These are phyloP conservation scores for Passer montanus DNA, from an alignment of 2,113 vertebrate genomes.

Conservation along the genomic window DNA sequence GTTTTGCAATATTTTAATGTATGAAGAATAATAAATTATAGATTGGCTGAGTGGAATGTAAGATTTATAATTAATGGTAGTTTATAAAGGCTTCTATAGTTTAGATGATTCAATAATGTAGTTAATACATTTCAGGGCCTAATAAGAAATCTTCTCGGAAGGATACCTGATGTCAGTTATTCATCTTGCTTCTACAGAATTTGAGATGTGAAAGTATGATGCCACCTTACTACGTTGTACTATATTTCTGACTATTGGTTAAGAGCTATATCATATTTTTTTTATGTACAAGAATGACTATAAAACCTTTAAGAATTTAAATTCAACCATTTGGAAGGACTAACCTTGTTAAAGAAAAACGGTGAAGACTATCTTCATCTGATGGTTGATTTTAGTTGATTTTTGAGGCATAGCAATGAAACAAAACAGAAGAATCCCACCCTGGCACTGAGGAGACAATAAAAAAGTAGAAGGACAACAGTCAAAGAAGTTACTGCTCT, in stretches of 20 bases:
- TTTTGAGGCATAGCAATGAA: background rate
- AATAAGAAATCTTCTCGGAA: background rate
- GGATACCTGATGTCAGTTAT: background rate
- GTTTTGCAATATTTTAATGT: background rate
- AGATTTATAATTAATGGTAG: background rate
- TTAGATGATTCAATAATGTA: background rate
- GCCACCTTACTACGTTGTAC: background rate
- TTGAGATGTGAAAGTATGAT: background rate
- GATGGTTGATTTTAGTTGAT: background rate
- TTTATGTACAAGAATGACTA: background rate
- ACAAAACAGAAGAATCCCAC: background rate
- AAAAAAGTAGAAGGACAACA: background rate
- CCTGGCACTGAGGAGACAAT: background rate
- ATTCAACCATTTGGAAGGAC: background rate
- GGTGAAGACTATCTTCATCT: background rate
- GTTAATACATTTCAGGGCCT: background rate
- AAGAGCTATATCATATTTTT: background rate
- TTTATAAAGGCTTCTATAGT: background rate
- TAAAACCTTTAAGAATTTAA: background rate
- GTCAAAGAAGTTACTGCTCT: background rate
- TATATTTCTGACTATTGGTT: background rate
- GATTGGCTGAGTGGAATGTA: background rate
- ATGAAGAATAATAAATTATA: background rate
- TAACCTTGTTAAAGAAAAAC: background rate
- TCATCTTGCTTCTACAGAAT: background rate